A percentile compares a stretch with the other conserved stretches of the same genome.
Evolutionary conservation across 2,888 invertebrate genomes (phyloP).

Genomic region (Micropterix aruncella): DNA sequence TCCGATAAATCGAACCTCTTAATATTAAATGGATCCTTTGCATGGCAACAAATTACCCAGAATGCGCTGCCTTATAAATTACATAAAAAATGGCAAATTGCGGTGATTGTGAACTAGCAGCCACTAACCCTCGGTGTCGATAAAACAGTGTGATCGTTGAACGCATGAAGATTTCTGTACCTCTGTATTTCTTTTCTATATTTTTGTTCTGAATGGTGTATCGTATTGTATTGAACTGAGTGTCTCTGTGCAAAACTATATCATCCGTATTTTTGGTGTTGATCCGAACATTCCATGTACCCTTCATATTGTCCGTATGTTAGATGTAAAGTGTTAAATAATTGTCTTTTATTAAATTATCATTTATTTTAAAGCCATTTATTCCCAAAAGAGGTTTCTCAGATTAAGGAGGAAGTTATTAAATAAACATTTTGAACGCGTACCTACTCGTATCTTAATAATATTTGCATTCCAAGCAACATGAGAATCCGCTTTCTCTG

Average conservation of each 20-base stretch:
- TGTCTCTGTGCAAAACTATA: background rate
- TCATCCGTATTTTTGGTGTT: background rate
- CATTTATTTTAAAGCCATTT: background rate
- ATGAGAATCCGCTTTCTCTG: constrained; percentile 28
- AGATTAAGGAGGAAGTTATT: constrained; percentile 6
- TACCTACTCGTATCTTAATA: too few species aligned
- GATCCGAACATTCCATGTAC: background rate
- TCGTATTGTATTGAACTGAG: background rate
- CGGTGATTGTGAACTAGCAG: too few species aligned
- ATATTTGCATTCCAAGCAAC: constrained; percentile 41
- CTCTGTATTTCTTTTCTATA: background rate
- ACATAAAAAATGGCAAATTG: too few species aligned
- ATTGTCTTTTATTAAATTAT: too few species aligned
- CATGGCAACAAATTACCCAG: constrained; percentile 22
- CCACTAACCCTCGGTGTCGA: background rate
- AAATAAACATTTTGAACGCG: constrained; percentile 5
- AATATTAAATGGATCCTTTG: constrained; percentile 31
- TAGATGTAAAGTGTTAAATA: too few species aligned
- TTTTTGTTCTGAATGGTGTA: too few species aligned
- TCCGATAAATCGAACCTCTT: constrained; percentile 27
- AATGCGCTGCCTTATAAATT: background rate
- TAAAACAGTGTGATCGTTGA: background rate
- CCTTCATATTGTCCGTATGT: background rate
- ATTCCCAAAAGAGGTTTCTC: background rate
- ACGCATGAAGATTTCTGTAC: background rate